These are phyloP conservation scores for Bombus waltoni DNA, from an alignment of 1,140 invertebrate genomes.

Conservation along the genomic window DNA sequence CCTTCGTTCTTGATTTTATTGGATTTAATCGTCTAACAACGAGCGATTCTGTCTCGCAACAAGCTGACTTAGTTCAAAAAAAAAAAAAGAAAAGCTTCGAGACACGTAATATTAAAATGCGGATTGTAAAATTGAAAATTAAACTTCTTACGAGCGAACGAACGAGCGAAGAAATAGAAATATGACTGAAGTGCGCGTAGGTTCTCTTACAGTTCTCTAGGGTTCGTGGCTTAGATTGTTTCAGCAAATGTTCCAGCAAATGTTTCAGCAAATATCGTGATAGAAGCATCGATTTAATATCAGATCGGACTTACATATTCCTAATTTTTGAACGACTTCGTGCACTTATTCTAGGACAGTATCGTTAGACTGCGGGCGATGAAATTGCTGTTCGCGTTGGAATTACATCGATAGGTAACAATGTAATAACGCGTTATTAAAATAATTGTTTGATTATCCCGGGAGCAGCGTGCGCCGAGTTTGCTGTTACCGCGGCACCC, in stretches of 20 bases:
- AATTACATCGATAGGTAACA: constrained; percentile 38
- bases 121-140: too few species aligned
- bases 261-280: background rate
- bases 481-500: background rate
- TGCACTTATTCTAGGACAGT: background rate
- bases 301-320: background rate
- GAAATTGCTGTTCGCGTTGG: constrained; percentile 12
- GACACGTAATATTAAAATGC: too few species aligned
- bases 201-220: too few species aligned
- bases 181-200: too few species aligned
- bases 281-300: background rate
- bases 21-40: rapidly evolving
- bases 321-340: background rate
- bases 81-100: too few species aligned
- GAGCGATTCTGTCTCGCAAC: too few species aligned
- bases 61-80: too few species aligned
- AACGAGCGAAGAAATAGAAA: too few species aligned
- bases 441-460: constrained; percentile 43
- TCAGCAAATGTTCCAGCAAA: background rate
- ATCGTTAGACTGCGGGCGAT: constrained; percentile 20
- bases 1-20: background rate
- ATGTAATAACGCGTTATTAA: constrained; percentile 48
- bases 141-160: too few species aligned
- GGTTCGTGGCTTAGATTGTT: too few species aligned
- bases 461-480: background rate